Conservation (phyloP, 2,888 invertebrate species). For the Aspidiotus destructor region DNA sequence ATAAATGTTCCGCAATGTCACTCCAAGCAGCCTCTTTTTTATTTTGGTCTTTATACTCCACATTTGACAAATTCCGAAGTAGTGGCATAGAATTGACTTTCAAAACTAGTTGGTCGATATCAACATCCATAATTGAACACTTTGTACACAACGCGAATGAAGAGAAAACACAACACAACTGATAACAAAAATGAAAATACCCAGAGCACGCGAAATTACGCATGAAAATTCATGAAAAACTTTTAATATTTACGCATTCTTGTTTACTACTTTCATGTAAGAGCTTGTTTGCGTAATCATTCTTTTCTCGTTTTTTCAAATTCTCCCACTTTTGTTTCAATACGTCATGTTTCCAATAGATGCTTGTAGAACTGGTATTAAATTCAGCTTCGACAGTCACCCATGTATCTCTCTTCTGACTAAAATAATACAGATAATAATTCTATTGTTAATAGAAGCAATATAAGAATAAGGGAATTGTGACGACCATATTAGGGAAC, state of each 20-base stretch:
- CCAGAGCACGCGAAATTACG: no score
- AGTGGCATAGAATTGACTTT: conserved; percentile 20
- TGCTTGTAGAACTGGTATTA: neutral
- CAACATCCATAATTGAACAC: no score
- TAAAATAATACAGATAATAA: neutral
- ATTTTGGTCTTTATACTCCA: conserved; percentile 17
- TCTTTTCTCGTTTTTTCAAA: neutral
- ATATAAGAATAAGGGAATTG: no score
- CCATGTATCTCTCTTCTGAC: neutral
- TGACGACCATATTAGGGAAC: no score
- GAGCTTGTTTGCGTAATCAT: neutral
- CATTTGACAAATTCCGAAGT: conserved; percentile 25
- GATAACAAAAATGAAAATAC: no score
- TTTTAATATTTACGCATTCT: no score
- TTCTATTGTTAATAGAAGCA: neutral
- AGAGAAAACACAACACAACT: no score
- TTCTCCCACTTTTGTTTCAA: neutral
- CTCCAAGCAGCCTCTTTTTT: conserved; percentile 25
- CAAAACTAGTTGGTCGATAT: conserved; percentile 14
- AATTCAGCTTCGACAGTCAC: neutral
- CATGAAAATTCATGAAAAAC: no score
- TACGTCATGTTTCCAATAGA: neutral
- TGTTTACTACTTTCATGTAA: no score
- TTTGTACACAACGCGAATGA: no score
- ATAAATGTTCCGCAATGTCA: conserved; percentile 8